phyloP scores from a whole-genome alignment of 2,888 invertebrate genomes.

The Papilio elwesi region DNA sequence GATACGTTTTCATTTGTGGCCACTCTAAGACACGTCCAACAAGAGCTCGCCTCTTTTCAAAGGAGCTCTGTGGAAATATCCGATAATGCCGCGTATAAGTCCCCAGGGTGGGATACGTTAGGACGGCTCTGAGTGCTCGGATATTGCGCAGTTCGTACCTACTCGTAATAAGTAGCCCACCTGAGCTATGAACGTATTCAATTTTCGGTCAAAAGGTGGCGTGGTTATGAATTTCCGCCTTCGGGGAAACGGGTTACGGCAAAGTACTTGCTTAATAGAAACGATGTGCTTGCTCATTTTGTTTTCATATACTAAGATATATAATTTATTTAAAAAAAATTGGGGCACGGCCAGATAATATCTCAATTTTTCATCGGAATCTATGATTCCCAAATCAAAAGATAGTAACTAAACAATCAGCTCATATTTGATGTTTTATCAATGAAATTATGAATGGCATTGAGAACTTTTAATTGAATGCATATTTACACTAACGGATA shows the following conservation, averaged over 20 bases:
- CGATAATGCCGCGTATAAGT: slow-evolving; percentile 44
- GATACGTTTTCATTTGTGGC: slow-evolving; percentile 21
- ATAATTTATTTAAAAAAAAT: not conserved
- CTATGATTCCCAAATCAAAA: too few relatives aligned
- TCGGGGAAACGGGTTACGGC: not conserved
- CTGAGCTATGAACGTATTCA: slow-evolving; percentile 35
- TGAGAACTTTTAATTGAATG: not conserved
- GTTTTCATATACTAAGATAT: not conserved
- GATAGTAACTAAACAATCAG: too few relatives aligned
- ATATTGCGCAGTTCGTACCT: slow-evolving; percentile 39
- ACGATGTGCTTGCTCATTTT: not conserved
- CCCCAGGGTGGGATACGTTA: slow-evolving; percentile 45
- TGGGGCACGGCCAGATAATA: too few relatives aligned
- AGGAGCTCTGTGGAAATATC: slow-evolving; percentile 40
- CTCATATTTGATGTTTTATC: too few relatives aligned
- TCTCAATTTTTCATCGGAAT: too few relatives aligned
- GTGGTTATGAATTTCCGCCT: slow-evolving; percentile 9
- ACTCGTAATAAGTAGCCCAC: slow-evolving; percentile 34
- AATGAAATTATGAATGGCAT: too few relatives aligned
- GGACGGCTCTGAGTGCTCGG: slow-evolving; percentile 35
- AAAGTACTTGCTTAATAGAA: not conserved
- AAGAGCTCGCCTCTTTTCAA: slow-evolving; percentile 33
- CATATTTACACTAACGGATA: too few relatives aligned
- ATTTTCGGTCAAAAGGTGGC: slow-evolving; percentile 36
- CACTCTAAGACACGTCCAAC: slow-evolving; percentile 29